Conservation (phyloP, 2,888 invertebrate genomes). For the Scaptomyza reducta region DNA sequence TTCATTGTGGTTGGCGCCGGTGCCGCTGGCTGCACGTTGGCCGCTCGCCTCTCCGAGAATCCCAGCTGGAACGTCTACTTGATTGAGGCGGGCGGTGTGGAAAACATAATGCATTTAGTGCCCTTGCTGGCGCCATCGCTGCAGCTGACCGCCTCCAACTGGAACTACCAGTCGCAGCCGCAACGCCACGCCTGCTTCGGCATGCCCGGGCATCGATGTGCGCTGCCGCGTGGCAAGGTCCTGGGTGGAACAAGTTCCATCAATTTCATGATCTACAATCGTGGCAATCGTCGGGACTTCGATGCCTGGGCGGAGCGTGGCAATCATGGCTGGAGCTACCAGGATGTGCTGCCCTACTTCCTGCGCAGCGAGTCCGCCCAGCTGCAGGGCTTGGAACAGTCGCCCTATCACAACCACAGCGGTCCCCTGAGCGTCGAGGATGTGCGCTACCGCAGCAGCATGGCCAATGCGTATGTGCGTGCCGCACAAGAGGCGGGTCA, state of each 20-base stretch:
- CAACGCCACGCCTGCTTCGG: slow-evolving; percentile 87
- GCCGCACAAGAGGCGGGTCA: slow-evolving; percentile 88
- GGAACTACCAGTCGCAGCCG: slow-evolving; percentile 89
- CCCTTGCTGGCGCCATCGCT: slow-evolving; percentile 80
- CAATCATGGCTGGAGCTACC: slow-evolving; percentile 90
- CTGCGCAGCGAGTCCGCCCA: slow-evolving; percentile 86
- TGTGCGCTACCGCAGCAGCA: slow-evolving; percentile 85
- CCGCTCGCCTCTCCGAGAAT: slow-evolving; percentile 84
- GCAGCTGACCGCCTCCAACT: slow-evolving; percentile 86
- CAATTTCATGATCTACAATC: slow-evolving; percentile 89
- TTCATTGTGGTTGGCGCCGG: slow-evolving; percentile 94
- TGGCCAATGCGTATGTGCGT: slow-evolving; percentile 86
- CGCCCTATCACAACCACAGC: slow-evolving; percentile 86
- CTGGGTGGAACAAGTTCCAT: slow-evolving; percentile 87
- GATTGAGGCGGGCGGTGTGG: slow-evolving; percentile 85
- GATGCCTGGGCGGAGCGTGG: slow-evolving; percentile 88
- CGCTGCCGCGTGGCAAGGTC: slow-evolving; percentile 86
- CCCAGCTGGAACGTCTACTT: slow-evolving; percentile 85
- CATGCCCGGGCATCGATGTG: slow-evolving; percentile 83
- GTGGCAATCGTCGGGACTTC: slow-evolving; percentile 90
- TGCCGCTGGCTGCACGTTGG: slow-evolving; percentile 88
- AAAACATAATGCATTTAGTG: slow-evolving; percentile 81
- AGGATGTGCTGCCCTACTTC: slow-evolving; percentile 87
- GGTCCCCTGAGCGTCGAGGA: slow-evolving; percentile 88
- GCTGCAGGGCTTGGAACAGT: slow-evolving; percentile 84